A percentile compares a stretch with the other conserved stretches of the same genome.
These are phyloP conservation scores for Syrmaticus mikado DNA, from an alignment of 2,113 vertebrate species.

Conservation along the genomic window DNA sequence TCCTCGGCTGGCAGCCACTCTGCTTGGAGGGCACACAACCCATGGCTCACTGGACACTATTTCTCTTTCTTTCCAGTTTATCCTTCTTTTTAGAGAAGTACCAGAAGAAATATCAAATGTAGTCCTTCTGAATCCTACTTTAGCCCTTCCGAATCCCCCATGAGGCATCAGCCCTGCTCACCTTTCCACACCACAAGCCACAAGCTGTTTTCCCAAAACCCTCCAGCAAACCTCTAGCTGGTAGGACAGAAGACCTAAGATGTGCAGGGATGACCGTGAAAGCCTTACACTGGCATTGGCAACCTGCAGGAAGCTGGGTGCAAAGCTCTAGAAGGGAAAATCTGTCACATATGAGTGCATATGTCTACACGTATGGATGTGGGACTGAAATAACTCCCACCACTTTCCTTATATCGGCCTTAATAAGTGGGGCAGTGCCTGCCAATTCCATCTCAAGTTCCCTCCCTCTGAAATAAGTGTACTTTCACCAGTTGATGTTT, in stretches of 20 bases:
- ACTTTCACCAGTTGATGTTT: not conserved
- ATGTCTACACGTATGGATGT: accelerated
- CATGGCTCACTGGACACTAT: not conserved
- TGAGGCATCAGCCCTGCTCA: not conserved
- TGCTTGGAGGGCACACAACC: accelerated
- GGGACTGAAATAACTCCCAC: not conserved
- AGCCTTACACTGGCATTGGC: not conserved
- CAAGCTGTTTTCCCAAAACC: not conserved
- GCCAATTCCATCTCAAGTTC: not conserved
- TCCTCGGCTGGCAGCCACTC: not conserved
- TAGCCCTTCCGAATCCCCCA: not conserved
- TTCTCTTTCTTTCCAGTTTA: not conserved
- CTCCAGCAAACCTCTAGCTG: not conserved
- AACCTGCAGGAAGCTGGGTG: not conserved
- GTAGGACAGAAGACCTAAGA: accelerated
- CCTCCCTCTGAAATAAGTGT: conserved; percentile 10
- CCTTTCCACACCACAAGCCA: not conserved
- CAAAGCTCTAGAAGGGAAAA: not conserved
- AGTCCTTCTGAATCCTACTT: not conserved
- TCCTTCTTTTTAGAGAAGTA: not conserved
- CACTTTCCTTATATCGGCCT: not conserved
- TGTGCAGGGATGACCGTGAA: not conserved
- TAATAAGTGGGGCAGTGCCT: not conserved
- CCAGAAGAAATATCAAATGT: not conserved
- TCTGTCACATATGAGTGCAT: accelerated